Conservation (phyloP, 2,113 vertebrate genomes). For the Oostethus manadensis region DNA sequence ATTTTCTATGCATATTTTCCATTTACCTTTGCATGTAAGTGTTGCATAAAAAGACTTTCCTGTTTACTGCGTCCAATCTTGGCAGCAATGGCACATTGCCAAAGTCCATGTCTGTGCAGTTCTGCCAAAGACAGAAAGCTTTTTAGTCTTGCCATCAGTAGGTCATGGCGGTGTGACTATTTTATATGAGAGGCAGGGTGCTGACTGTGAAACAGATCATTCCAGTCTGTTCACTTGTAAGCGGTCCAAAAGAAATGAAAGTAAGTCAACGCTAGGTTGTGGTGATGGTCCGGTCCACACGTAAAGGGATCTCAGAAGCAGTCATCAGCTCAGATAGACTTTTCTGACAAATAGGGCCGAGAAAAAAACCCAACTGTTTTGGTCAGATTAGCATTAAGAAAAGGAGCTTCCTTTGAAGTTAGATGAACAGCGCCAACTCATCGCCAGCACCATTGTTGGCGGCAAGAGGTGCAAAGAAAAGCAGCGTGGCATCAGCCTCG, state of each 20-base stretch:
- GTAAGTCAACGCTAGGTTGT: not conserved
- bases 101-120: too few species aligned
- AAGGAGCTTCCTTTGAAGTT: constrained; percentile 38
- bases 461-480: constrained; percentile 9
- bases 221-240: too few species aligned
- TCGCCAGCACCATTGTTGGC: constrained; percentile 16
- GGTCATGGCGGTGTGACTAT: too few species aligned
- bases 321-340: not conserved
- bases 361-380: constrained; percentile 25
- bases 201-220: too few species aligned
- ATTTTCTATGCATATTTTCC: too few species aligned
- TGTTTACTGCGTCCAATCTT: too few species aligned
- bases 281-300: not conserved
- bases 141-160: too few species aligned
- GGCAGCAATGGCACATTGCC: too few species aligned
- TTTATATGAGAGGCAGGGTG: too few species aligned
- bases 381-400: constrained; percentile 44
- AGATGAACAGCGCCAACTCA: constrained; percentile 23
- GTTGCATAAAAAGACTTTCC: too few species aligned
- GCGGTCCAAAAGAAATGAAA: not conserved
- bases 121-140: too few species aligned
- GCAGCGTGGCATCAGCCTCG: constrained; percentile 35
- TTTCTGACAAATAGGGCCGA: constrained; percentile 33
- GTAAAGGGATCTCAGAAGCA: not conserved
- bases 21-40: too few species aligned